phyloP scores from a whole-genome alignment of 2,797 vertebrate species.

The Crocidura indochinensis region DNA sequence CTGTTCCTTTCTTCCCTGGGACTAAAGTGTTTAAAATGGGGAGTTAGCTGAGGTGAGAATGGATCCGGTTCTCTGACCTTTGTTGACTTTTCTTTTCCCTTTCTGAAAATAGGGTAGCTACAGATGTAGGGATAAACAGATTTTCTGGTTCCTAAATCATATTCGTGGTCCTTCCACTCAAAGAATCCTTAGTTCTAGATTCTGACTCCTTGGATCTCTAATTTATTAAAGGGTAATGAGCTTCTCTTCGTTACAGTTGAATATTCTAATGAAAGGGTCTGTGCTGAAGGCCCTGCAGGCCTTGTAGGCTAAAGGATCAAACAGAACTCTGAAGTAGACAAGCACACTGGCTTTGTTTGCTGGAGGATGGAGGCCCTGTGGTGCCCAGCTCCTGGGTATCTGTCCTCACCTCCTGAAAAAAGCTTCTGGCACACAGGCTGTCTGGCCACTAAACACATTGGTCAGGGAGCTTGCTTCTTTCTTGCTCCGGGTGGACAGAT shows the following conservation, averaged over 20 bases:
- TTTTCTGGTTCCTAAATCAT: background rate
- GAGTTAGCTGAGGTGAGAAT: background rate
- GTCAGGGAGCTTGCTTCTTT: background rate
- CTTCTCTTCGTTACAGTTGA: background rate
- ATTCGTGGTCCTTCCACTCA: background rate
- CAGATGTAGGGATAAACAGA: too few species aligned
- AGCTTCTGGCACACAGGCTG: background rate
- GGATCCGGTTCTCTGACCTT: background rate
- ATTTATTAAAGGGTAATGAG: background rate
- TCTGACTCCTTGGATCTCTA: background rate
- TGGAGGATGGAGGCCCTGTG: background rate
- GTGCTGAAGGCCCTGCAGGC: background rate
- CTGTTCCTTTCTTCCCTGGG: background rate
- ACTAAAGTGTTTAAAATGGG: background rate
- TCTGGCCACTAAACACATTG: background rate
- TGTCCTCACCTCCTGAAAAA: background rate
- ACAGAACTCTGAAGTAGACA: background rate
- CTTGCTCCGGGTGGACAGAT: background rate
- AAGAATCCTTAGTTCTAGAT: background rate
- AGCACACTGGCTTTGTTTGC: background rate
- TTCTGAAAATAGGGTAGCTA: background rate
- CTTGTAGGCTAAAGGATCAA: background rate
- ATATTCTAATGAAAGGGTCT: slow-evolving; percentile 28
- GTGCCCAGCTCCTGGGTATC: too few species aligned
- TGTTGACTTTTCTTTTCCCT: background rate